Percentiles rank a stretch among this genome's conserved stretches.
These are phyloP conservation scores for Cephalotes varians DNA, from an alignment of 2,888 invertebrate species.

Conservation along the genomic window DNA sequence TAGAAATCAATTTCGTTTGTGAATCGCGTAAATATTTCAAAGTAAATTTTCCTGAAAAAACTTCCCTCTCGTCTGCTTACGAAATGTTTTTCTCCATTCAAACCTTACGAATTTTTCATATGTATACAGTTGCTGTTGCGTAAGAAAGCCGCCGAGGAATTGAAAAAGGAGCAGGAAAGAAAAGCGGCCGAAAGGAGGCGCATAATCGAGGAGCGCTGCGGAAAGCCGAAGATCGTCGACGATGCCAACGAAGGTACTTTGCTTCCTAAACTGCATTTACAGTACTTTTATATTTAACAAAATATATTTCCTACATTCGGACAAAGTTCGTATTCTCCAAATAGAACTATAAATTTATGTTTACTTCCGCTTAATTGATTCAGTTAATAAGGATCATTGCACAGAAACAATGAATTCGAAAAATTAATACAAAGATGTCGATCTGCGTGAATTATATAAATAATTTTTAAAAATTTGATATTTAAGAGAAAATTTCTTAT, in stretches of 20 bases:
- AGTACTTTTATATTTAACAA: not conserved
- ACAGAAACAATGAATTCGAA: not conserved
- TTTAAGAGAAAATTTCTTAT: not conserved
- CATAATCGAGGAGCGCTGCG: constrained; percentile 98
- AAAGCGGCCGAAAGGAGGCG: constrained; percentile 99
- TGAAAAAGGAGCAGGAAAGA: constrained; percentile 99
- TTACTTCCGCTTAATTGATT: not conserved
- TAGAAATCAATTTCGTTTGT: not conserved
- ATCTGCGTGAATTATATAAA: not conserved
- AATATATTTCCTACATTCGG: not conserved
- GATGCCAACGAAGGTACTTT: constrained; percentile 96
- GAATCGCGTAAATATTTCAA: constrained; percentile 6
- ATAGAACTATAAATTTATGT: not conserved
- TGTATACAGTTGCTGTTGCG: constrained; percentile 96
- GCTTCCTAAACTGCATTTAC: not conserved
- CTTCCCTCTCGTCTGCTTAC: not conserved
- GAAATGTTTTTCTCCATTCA: not conserved
- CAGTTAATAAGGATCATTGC: not conserved
- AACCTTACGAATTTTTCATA: constrained; percentile 16
- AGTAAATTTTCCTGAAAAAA: not conserved
- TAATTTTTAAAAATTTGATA: not conserved
- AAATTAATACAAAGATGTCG: not conserved
- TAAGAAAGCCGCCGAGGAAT: constrained; percentile 99
- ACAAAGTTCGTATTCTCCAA: not conserved
- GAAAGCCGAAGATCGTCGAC: constrained; percentile 95